A percentile compares a stretch with the other conserved stretches of the same genome.
Evolutionary conservation across 2,888 invertebrate genomes (phyloP).

Genomic region (Halictus ligatus): DNA sequence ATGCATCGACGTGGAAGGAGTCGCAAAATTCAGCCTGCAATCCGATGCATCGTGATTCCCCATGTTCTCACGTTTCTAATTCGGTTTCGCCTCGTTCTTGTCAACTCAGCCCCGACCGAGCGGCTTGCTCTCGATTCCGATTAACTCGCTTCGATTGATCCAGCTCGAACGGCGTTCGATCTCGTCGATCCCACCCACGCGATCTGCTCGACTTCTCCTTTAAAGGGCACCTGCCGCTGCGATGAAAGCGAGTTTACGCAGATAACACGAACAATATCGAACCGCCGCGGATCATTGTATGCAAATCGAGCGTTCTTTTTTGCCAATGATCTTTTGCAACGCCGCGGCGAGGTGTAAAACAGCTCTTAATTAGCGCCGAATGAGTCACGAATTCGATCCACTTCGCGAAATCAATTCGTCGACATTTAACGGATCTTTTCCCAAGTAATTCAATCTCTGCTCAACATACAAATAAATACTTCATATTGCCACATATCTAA

Average conservation of each 20-base stretch:
- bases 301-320: conserved; percentile 25
- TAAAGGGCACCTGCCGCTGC: conserved; percentile 64
- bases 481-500: too few species aligned
- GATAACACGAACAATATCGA: conserved; percentile 40
- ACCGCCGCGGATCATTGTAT: conserved; percentile 38
- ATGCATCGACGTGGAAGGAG: neutral
- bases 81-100: conserved; percentile 23
- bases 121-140: conserved; percentile 62
- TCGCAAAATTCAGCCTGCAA: neutral
- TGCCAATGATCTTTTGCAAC: neutral
- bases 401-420: neutral
- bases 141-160: conserved; percentile 65
- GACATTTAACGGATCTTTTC: neutral
- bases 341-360: neutral
- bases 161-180: conserved; percentile 52
- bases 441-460: neutral
- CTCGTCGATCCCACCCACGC: conserved; percentile 61
- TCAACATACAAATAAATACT: too few species aligned
- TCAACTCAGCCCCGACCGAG: conserved; percentile 15
- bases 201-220: conserved; percentile 53
- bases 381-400: neutral
- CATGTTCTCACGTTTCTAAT: conserved; percentile 39
- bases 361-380: neutral
- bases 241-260: conserved; percentile 64
- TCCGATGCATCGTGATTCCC: neutral